Conservation (phyloP, 2,113 vertebrate genomes). For the Hymenochirus boettgeri region DNA sequence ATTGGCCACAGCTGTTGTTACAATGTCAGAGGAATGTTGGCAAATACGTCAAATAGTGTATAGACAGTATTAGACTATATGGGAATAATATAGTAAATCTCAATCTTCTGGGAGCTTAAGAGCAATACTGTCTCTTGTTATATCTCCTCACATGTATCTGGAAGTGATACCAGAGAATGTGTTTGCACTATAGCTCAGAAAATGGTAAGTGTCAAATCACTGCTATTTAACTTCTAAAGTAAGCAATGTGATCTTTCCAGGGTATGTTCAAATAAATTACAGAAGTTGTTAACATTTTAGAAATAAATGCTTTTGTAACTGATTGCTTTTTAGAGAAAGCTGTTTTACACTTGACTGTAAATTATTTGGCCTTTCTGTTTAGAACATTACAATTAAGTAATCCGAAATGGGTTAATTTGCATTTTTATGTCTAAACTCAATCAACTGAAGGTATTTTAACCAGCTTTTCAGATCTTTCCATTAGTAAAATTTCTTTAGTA, state of each 20-base stretch:
- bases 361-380: constrained; percentile 21
- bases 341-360: constrained; percentile 20
- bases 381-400: constrained; percentile 33
- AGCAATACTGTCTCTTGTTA: too few species aligned
- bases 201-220: neutral
- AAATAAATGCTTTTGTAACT: constrained; percentile 25
- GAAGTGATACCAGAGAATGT: too few species aligned
- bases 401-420: constrained; percentile 26
- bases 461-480: constrained; percentile 13
- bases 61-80: too few species aligned
- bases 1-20: too few species aligned
- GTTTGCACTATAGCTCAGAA: neutral
- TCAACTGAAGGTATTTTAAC: constrained; percentile 21
- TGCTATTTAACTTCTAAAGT: neutral
- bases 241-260: constrained; percentile 1
- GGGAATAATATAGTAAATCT: too few species aligned
- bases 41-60: too few species aligned
- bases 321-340: constrained; percentile 36
- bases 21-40: too few species aligned
- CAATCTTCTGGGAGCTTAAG: too few species aligned
- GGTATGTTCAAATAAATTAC: constrained; percentile 26
- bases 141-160: too few species aligned
- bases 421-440: constrained; percentile 32
- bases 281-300: constrained; percentile 14
- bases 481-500: constrained; percentile 22